Percentiles rank a stretch among this genome's conserved stretches.
phyloP scores from a whole-genome alignment of 2,888 invertebrate species.

The Pseudanteris insignis region DNA sequence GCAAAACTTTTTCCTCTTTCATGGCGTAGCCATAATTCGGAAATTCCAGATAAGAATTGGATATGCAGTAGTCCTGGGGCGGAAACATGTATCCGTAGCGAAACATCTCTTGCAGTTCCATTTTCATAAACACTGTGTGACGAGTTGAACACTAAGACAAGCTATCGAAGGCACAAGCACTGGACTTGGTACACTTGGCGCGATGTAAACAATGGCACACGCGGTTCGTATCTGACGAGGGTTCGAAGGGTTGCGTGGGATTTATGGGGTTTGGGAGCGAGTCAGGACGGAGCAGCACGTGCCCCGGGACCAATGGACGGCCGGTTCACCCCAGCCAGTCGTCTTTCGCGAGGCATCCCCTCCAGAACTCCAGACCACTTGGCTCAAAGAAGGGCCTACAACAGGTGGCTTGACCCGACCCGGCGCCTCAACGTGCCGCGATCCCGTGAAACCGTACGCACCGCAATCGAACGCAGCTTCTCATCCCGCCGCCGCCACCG shows the following conservation, averaged over 20 bases:
- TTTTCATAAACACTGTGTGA: slow-evolving; percentile 37
- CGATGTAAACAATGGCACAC: slow-evolving; percentile 40
- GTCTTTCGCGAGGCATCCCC: slow-evolving; percentile 14
- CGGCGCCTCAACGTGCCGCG: slow-evolving; percentile 39
- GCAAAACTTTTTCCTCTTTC: slow-evolving; percentile 55
- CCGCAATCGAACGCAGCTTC: slow-evolving; percentile 28
- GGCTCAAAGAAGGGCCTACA: slow-evolving; percentile 45
- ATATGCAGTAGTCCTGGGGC: slow-evolving; percentile 55
- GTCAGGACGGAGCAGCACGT: slow-evolving; percentile 64
- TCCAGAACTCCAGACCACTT: slow-evolving; percentile 7
- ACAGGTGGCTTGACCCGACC: slow-evolving; percentile 57
- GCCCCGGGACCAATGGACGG: slow-evolving; percentile 59
- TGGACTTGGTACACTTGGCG: slow-evolving; percentile 13
- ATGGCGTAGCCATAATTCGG: slow-evolving; percentile 53
- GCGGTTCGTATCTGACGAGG: slow-evolving; percentile 57
- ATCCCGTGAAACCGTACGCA: slow-evolving; percentile 26
- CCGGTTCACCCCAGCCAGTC: slow-evolving; percentile 49
- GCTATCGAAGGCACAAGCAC: slow-evolving; percentile 16
- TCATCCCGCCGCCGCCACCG: slow-evolving; percentile 26
- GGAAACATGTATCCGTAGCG: slow-evolving; percentile 64
- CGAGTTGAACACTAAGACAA: too few species aligned
- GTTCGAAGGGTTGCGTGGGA: slow-evolving; percentile 49
- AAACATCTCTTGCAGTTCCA: slow-evolving; percentile 65
- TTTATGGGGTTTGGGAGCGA: slow-evolving; percentile 63
- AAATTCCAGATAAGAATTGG: slow-evolving; percentile 58